Evolutionary conservation across 2,113 vertebrate genomes (phyloP), one percentile per base, ranked within the genome.

Genomic region (Regulus satrapa): DNA sequence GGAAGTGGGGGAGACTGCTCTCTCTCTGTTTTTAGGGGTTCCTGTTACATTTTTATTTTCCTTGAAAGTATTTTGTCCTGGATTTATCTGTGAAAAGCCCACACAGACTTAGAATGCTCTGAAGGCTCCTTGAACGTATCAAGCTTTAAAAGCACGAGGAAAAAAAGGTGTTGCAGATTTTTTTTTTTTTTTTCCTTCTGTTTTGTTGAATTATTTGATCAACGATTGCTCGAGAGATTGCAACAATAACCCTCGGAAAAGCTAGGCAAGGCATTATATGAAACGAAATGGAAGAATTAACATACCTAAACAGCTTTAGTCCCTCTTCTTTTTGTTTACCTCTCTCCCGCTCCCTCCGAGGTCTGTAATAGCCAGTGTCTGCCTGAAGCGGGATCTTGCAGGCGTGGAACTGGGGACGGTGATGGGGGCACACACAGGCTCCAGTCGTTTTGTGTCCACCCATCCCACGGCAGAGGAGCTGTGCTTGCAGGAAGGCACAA

Each of bases 1-100:
- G 88, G 51, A 89, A 79, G 41, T 1, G 2, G 51, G 29, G 41
- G 52, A 92, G 79, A 81, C 24, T 19, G 28, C 40, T 74, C 55
- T 73, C 55, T 73, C 77, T 36, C 40, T 63, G 25, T 73, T 88
- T 77, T 93, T 43, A 59, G 88, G 75, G 75, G 62, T 71, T 95
- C 88, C 51, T 83, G 43, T 67, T 36, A 28, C 14, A 14, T 66
- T 90, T 94, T 89, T 89, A 23, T 96, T 82, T 97, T 92, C 36
- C 52, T 89, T 29, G 51, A 12, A 88, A 86, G 72, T 79, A 49
- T 83, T 87, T 87, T 66, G 36, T 85, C 67, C 66, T 76, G 21
- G 7, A 34, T 89, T 90, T 89, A 46, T 83, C 52, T 76, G 17
- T 83, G 88, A 74, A 92, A 90, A 95, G 61, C 82, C 31, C 72